Evolutionary conservation across 1,140 invertebrate species (phyloP), one percentile per base, ranked within the genome.

Genomic region (Himalopsyche phryganea): DNA sequence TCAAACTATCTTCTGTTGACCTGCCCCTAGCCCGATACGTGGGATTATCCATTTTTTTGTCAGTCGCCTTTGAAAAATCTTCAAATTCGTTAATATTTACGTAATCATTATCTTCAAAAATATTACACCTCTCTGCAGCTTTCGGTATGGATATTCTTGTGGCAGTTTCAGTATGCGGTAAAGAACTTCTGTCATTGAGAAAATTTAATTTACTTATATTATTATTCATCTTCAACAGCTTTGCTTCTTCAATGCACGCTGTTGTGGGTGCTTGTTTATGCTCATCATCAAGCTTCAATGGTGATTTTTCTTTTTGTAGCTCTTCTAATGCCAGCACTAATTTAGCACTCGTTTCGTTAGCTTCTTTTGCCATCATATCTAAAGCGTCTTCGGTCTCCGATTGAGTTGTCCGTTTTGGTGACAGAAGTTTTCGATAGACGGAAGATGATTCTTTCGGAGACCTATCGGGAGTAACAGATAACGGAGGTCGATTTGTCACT

Each of bases 351-450:
- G 76, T 78, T 57, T 78, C 74, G 71, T 81, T 80, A 28, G 80
- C 80, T 75, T 82, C 80, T 67, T 79, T 75, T 9, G 80, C 80
- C 45, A 82, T 74, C 69, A 78, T 79, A 63, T 79, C 81, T 14
- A 82, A 67, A 13, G 79, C 79, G 62, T 81, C 79, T 61, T 81
- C 78, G 68, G 81, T 75, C 66, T 77, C 74, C 51, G 75, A 74
- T 67, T 77, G 35, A 72, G 74, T 58, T 41, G 19, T 40, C 14
- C n/a, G 3, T 23, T 13, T 38, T 9, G 50, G 50, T 41, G 15
- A 40, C 38, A 13, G 11, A 3, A 11, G 15, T 40, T 13, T 28
- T 9, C 23, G 23, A 9, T 28, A 28, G 9, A 3, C 23, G 4
- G 23, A 28, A 5, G 23, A 28, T 13, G 50, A 36, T 28, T 36